Evolutionary conservation across 2,888 invertebrate species (phyloP).

Genomic region (Aphidius colemani): DNA sequence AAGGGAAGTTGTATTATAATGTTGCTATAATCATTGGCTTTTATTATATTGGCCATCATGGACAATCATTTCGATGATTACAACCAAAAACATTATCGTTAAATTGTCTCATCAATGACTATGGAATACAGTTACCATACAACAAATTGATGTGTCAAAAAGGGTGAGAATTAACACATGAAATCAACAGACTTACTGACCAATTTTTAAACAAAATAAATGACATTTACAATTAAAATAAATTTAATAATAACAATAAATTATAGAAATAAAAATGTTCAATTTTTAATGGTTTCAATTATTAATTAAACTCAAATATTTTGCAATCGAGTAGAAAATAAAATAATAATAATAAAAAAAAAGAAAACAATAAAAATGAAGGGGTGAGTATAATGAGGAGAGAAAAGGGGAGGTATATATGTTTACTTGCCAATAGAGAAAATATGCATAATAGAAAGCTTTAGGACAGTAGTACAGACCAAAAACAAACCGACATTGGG

Average conservation of each 20-base stretch:
- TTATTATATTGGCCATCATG: constrained; percentile 56
- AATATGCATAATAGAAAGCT: constrained; percentile 56
- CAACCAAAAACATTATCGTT: constrained; percentile 60
- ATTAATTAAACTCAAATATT: no score
- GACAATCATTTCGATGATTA: constrained; percentile 59
- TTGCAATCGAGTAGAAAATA: not conserved
- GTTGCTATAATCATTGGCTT: constrained; percentile 23
- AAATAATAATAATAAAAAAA: constrained; percentile 6
- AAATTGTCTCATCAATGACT: constrained; percentile 51
- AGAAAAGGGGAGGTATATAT: constrained; percentile 37
- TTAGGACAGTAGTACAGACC: constrained; percentile 35
- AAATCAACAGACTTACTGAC: not conserved
- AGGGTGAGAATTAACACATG: no score
- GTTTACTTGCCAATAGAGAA: constrained; percentile 57
- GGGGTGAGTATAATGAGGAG: constrained; percentile 17
- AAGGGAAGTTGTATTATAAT: constrained; percentile 15
- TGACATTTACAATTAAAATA: not conserved
- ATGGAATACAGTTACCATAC: no score
- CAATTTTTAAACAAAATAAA: not conserved
- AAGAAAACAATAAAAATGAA: not conserved
- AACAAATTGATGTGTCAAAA: no score
- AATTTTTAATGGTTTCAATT: no score
- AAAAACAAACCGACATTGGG: constrained; percentile 45
- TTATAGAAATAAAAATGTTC: no score
- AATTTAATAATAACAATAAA: no score